Evolutionary conservation across 2,888 invertebrate genomes (phyloP).

Genomic region (Drosophila subquinaria): DNA sequence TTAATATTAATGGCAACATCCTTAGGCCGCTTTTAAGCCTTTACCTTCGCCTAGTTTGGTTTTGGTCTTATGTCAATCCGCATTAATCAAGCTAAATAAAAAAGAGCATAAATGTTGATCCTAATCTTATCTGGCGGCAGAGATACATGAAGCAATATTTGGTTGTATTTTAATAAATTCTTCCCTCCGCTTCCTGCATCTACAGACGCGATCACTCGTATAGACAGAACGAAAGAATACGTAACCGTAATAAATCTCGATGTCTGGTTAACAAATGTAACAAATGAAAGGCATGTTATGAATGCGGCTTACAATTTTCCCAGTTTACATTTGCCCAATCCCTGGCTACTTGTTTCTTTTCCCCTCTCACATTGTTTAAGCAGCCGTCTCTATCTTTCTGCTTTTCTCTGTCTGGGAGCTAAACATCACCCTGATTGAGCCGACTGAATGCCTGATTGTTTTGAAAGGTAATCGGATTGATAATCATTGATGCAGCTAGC

Average conservation of each 20-base stretch:
- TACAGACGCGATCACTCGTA: neutral
- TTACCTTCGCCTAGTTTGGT: constrained; percentile 9
- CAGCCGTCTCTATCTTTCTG: too few species aligned
- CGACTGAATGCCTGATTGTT: constrained; percentile 43
- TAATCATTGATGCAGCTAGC: constrained; percentile 42
- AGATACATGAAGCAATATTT: constrained; percentile 30
- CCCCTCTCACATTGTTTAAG: neutral
- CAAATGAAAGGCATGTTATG: constrained; percentile 60
- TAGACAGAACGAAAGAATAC: neutral
- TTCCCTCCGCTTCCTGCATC: too few species aligned
- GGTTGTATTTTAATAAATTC: constrained; percentile 25
- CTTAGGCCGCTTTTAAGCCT: constrained; percentile 29
- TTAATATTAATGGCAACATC: constrained; percentile 35
- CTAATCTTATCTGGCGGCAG: constrained; percentile 39
- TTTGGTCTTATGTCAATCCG: constrained; percentile 34
- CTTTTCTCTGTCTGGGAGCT: neutral
- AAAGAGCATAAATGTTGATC: constrained; percentile 29
- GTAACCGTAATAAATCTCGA: constrained; percentile 55
- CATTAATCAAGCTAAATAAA: constrained; percentile 42
- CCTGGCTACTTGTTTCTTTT: neutral
- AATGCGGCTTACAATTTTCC: constrained; percentile 50
- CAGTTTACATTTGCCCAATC: constrained; percentile 37
- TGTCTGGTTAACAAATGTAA: constrained; percentile 49
- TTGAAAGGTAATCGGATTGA: constrained; percentile 53
- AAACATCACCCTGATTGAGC: constrained; percentile 15